phyloP scores from a whole-genome alignment of 2,113 vertebrate species.

The Tachuris rubrigastra region DNA sequence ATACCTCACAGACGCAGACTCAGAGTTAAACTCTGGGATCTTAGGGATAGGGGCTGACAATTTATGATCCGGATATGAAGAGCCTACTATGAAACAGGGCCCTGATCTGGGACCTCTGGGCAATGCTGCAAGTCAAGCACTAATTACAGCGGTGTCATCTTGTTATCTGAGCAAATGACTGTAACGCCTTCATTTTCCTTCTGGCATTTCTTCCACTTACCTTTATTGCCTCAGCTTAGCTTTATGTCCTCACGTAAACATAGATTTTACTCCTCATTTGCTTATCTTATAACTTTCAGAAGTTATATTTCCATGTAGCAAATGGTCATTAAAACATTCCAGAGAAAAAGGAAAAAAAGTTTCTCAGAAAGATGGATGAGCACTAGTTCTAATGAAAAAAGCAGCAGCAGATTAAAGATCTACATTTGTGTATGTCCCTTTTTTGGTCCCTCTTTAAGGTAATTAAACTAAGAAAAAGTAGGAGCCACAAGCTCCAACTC shows the following conservation, averaged over 20 bases:
- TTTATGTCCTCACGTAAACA: not conserved
- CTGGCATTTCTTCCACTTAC: constrained; percentile 12
- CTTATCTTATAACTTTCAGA: not conserved
- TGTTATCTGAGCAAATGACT: constrained; percentile 38
- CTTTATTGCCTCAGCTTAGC: not conserved
- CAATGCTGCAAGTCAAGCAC: not conserved
- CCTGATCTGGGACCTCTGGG: constrained; percentile 8
- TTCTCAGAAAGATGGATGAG: not conserved
- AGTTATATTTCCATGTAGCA: not conserved
- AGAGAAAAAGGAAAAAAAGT: not conserved
- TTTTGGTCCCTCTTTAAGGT: not conserved
- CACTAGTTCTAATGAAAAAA: not conserved
- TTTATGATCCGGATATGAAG: not conserved
- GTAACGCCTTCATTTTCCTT: constrained; percentile 23
- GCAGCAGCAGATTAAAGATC: not conserved
- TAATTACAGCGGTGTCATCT: constrained; percentile 43
- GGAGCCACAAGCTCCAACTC: not conserved
- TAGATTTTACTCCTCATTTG: not conserved
- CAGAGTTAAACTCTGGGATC: not conserved
- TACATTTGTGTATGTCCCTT: not conserved
- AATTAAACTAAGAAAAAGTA: not conserved
- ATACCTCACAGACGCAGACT: not conserved
- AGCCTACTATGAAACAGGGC: not conserved
- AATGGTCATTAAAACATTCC: not conserved
- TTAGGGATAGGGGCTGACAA: not conserved